Conservation (phyloP, 1,140 invertebrate genomes). For the Chelonus insularis region DNA sequence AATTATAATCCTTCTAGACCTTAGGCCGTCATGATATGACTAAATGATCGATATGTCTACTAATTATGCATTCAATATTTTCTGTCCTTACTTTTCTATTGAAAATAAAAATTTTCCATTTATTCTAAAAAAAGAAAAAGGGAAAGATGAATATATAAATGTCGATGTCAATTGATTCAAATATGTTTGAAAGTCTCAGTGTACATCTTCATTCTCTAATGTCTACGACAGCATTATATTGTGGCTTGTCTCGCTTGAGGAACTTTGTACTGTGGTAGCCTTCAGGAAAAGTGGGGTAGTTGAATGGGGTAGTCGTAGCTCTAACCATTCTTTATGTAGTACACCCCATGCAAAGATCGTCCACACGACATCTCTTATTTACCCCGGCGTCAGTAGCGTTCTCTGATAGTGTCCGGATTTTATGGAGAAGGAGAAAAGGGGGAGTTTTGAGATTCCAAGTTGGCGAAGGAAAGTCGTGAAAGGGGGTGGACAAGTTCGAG, state of each 20-base stretch:
- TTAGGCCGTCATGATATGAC: not conserved
- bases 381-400: slow-evolving; percentile 37
- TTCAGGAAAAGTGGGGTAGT: slow-evolving; percentile 26
- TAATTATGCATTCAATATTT: no score
- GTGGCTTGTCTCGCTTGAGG: slow-evolving; percentile 53
- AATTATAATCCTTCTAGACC: slow-evolving; percentile 10
- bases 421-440: slow-evolving; percentile 14
- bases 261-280: slow-evolving; percentile 48
- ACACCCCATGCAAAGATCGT: slow-evolving; percentile 46
- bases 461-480: slow-evolving; percentile 30
- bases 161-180: no score
- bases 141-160: no score
- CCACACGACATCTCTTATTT: slow-evolving; percentile 40
- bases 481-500: slow-evolving; percentile 38
- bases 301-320: not conserved
- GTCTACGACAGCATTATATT: slow-evolving; percentile 43
- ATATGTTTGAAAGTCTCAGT: no score
- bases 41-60: slow-evolving; percentile 1
- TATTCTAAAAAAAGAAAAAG: no score
- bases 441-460: slow-evolving; percentile 6
- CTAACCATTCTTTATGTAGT: slow-evolving; percentile 49
- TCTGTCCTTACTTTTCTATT: no score
- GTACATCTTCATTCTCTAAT: not conserved
- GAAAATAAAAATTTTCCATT: no score
- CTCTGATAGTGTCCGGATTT: slow-evolving; percentile 29